These are phyloP conservation scores for Spea multiplicata DNA, from an alignment of 2,113 vertebrate genomes.

Conservation along the genomic window DNA sequence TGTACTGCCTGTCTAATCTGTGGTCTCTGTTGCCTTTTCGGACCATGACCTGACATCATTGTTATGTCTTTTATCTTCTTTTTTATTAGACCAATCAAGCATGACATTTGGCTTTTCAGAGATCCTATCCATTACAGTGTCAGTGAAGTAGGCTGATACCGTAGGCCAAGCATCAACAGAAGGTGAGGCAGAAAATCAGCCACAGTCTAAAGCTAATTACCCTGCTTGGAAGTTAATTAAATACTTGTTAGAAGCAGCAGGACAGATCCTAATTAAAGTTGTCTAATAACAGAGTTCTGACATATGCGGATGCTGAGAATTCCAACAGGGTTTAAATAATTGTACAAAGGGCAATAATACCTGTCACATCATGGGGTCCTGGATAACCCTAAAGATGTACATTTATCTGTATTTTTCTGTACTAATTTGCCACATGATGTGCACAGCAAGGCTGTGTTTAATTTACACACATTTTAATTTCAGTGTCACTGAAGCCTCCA, in stretches of 20 bases:
- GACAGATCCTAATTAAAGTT: conserved; percentile 84
- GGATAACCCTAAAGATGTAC: conserved; percentile 56
- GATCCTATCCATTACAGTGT: conserved; percentile 73
- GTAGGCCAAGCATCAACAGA: conserved; percentile 76
- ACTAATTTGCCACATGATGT: conserved; percentile 66
- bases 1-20: conserved; percentile 51
- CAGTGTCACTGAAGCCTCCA: conserved; percentile 52
- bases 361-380: conserved; percentile 65
- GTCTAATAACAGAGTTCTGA: conserved; percentile 81
- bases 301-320: conserved; percentile 74
- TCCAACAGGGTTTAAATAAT: conserved; percentile 74
- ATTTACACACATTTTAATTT: conserved; percentile 65
- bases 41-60: conserved; percentile 58
- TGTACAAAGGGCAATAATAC: conserved; percentile 69
- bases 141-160: conserved; percentile 60
- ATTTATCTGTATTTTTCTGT: conserved; percentile 59
- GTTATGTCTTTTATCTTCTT: conserved; percentile 60
- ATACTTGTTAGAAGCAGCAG: conserved; percentile 81
- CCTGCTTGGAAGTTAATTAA: conserved; percentile 85
- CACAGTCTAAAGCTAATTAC: conserved; percentile 80
- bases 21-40: conserved; percentile 52
- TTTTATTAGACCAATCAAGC: conserved; percentile 60
- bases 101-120: conserved; percentile 58
- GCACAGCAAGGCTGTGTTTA: conserved; percentile 63
- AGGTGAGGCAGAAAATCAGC: conserved; percentile 77